Evolutionary conservation across 2,888 invertebrate species (phyloP).

Genomic region (Mylabris sibirica): DNA sequence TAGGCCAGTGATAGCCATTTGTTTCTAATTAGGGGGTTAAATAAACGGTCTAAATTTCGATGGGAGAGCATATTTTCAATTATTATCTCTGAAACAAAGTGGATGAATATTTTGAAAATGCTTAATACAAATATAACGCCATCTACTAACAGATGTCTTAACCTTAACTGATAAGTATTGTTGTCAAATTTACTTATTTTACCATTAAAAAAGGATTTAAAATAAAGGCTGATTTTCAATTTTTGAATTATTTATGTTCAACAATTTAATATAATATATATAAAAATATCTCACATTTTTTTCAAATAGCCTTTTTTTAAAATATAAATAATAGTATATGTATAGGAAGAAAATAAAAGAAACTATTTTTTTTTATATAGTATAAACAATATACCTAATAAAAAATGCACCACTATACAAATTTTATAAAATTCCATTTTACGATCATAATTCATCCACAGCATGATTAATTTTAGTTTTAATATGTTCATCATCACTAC

Average conservation of each 20-base stretch:
- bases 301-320: slow-evolving; percentile 29
- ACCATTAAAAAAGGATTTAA: too few relatives aligned
- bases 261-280: slow-evolving; percentile 34
- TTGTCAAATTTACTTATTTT: too few relatives aligned
- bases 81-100: background rate
- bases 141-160: too few relatives aligned
- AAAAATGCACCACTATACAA: slow-evolving; percentile 19
- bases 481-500: slow-evolving; percentile 31
- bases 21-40: background rate
- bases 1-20: background rate
- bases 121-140: too few relatives aligned
- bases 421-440: slow-evolving; percentile 23
- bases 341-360: slow-evolving; percentile 21
- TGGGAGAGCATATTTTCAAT: background rate
- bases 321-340: slow-evolving; percentile 22
- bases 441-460: slow-evolving; percentile 45
- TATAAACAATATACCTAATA: slow-evolving; percentile 24
- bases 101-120: background rate
- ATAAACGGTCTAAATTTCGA: slow-evolving; percentile 1
- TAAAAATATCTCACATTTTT: slow-evolving; percentile 30
- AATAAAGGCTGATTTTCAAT: too few relatives aligned
- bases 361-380: background rate
- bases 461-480: slow-evolving; percentile 40
- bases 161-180: too few relatives aligned
- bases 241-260: slow-evolving; percentile 23